Evolutionary conservation across 2,888 invertebrate genomes (phyloP), one percentile per base, ranked within the genome.

Genomic region (Ceratothoa steindachneri): DNA sequence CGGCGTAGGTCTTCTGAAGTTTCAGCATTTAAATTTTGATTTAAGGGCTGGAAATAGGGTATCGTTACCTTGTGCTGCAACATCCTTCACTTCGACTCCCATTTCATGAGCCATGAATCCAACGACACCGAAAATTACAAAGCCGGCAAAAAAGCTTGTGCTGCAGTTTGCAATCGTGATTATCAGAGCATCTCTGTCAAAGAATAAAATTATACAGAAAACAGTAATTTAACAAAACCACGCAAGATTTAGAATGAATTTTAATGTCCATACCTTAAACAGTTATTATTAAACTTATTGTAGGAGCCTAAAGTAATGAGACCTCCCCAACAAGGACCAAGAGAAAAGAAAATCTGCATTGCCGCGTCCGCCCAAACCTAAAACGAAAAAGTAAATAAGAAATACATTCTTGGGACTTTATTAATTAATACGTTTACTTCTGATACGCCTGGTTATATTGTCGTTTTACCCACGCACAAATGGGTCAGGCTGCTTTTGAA

Each of bases 271-370:
- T 65, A 80, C 77, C 77, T 74, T 12, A 81, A 52, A 30, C 77
- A 79, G 66, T 80, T 80, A 65, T 77, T 80, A 69, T 75, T 77
- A 65, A 80, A 80, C 28, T 74, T 75, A 85, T 93, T 93, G 84
- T 93, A 93, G 22, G 92, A 92, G 68, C 93, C 90, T 72, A 94
- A 87, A 0, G 93, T 93, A 71, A 93, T 92, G 15, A 93, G 87
- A 52, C 93, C 93, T 69, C 93, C 93, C 90, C 93, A 93, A 69
- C 93, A 91, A 2, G 92, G 92, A 81, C 92, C 92, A 28, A 93
- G 85, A 0, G 93, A 92, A 84, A 93, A 94, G 85, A 94, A 93
- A 82, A 93, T 93, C 85, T 93, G 93, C 27, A 92, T 91, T 0
- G 92, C 91, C 0, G 92, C 92, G 83, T 92, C 91, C 65, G 91